These are phyloP conservation scores for Shinisaurus crocodilurus DNA, from an alignment of 2,113 vertebrate genomes.

Conservation along the genomic window DNA sequence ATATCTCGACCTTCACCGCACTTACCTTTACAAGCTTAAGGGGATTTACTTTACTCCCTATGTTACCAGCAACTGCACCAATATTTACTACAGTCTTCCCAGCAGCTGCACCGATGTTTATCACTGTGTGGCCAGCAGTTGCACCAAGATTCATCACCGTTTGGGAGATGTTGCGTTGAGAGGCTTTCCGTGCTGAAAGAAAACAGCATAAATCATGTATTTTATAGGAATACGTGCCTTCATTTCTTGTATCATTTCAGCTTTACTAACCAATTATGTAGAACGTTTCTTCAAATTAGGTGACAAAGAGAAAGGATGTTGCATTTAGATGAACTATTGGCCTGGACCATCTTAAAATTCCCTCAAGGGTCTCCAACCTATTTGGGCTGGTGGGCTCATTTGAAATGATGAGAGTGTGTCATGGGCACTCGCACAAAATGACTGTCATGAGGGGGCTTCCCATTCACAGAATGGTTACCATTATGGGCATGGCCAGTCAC, in stretches of 20 bases:
- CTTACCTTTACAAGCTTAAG: slow-evolving; percentile 69
- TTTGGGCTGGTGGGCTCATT: too few species aligned
- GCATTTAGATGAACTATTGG: neutral
- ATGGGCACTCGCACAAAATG: too few species aligned
- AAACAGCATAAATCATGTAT: slow-evolving; percentile 37
- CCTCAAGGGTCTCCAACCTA: neutral
- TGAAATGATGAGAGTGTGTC: too few species aligned
- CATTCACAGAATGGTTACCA: too few species aligned
- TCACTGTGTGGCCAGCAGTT: slow-evolving; percentile 13
- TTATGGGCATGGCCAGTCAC: too few species aligned
- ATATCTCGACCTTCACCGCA: neutral
- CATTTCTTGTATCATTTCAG: neutral
- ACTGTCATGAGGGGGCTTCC: too few species aligned
- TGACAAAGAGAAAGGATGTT: neutral
- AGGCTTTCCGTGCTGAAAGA: slow-evolving; percentile 50
- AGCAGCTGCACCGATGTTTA: slow-evolving; percentile 27
- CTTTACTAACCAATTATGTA: neutral
- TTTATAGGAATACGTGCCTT: slow-evolving; percentile 3
- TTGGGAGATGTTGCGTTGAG: slow-evolving; percentile 12
- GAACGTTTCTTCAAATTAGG: neutral
- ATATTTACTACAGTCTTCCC: slow-evolving; percentile 26
- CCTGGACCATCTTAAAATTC: neutral
- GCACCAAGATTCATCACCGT: slow-evolving; percentile 42
- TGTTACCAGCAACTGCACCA: slow-evolving; percentile 10
- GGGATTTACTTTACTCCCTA: slow-evolving; percentile 37